A percentile compares a stretch with the other conserved stretches of the same genome.
Evolutionary conservation across 2,888 invertebrate genomes (phyloP).

Genomic region (Watsonalla binaria): DNA sequence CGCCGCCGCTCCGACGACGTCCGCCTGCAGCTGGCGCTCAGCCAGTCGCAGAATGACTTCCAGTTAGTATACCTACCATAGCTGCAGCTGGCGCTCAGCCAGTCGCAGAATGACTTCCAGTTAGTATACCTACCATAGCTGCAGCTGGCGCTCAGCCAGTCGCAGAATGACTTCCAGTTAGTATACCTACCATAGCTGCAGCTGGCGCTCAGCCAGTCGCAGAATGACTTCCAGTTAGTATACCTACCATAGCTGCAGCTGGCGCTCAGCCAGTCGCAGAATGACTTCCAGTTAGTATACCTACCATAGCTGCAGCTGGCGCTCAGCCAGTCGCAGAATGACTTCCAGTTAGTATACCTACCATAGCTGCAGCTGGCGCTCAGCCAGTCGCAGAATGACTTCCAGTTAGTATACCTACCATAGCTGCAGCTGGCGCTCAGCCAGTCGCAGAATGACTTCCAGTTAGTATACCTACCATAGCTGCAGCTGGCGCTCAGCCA

Average conservation of each 20-base stretch:
- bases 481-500: slow-evolving; percentile 96
- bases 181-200: too few relatives aligned
- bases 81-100: not conserved
- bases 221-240: slow-evolving; percentile 92
- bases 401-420: slow-evolving; percentile 88
- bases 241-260: too few relatives aligned
- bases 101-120: not conserved
- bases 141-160: slow-evolving; percentile 96
- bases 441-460: slow-evolving; percentile 96
- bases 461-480: too few relatives aligned
- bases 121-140: slow-evolving; percentile 72
- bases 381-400: slow-evolving; percentile 95
- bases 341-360: slow-evolving; percentile 90
- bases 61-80: slow-evolving; percentile 76
- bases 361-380: slow-evolving; percentile 97
- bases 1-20: slow-evolving; percentile 97
- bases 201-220: slow-evolving; percentile 95
- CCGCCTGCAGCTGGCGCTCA: slow-evolving; percentile 95
- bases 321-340: slow-evolving; percentile 95
- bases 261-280: slow-evolving; percentile 95
- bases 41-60: slow-evolving; percentile 96
- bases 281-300: slow-evolving; percentile 91
- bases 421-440: slow-evolving; percentile 96
- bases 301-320: slow-evolving; percentile 98
- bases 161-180: slow-evolving; percentile 94